Percentiles rank a stretch among this genome's conserved stretches.
phyloP scores from a whole-genome alignment of 1,140 invertebrate species.

The Drosophila baimaii region DNA sequence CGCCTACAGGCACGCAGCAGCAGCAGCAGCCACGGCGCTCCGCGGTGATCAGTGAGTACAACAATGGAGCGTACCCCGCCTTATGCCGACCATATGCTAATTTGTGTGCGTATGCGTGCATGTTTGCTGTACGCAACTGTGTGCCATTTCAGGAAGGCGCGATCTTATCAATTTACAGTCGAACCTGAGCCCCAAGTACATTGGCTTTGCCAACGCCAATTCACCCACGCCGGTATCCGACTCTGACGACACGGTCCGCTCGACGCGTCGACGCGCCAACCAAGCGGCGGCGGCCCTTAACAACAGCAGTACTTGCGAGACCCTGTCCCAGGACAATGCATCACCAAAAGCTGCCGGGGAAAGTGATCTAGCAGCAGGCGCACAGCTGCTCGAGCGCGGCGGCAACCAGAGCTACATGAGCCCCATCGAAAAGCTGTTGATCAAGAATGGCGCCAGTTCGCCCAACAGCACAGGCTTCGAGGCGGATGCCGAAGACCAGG shows the following conservation, averaged over 20 bases:
- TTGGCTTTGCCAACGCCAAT: constrained; percentile 67
- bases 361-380: background rate
- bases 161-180: constrained; percentile 74
- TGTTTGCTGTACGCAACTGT: constrained; percentile 7
- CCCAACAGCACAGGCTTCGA: constrained; percentile 71
- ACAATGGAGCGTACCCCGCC: constrained; percentile 1
- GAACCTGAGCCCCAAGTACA: constrained; percentile 68
- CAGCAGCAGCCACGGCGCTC: constrained; percentile 15
- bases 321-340: constrained; percentile 34
- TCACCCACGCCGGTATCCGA: constrained; percentile 45
- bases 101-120: constrained; percentile 8
- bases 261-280: constrained; percentile 55
- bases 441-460: constrained; percentile 67
- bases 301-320: constrained; percentile 29
- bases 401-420: constrained; percentile 48
- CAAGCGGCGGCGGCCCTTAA: constrained; percentile 25
- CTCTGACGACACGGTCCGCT: constrained; percentile 49
- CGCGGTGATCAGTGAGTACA: constrained; percentile 48
- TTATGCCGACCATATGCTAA: constrained; percentile 29
- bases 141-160: constrained; percentile 49
- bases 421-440: constrained; percentile 66
- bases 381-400: constrained; percentile 15
- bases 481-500: constrained; percentile 60
- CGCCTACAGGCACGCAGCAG: constrained; percentile 9
- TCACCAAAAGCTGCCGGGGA: constrained; percentile 35